Evolutionary conservation across 2,888 invertebrate genomes (phyloP).

Genomic region (Nomada goodeniana): DNA sequence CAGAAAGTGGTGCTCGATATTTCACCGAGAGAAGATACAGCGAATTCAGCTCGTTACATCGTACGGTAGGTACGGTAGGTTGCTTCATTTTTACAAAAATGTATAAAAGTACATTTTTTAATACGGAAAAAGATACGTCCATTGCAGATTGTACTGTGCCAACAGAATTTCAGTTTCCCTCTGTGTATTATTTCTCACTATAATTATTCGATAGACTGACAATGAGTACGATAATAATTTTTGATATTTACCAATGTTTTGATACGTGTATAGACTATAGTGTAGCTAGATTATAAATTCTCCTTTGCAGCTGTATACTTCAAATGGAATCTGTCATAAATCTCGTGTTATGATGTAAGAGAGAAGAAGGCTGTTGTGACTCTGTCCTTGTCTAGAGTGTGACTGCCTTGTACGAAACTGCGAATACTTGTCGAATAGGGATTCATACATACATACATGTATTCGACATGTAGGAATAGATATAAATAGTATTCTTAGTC

Average conservation of each 20-base stretch:
- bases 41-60: slow-evolving; percentile 86
- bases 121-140: background rate
- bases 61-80: slow-evolving; percentile 86
- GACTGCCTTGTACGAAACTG: background rate
- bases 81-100: background rate
- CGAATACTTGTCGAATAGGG: no score
- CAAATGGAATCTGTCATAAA: background rate
- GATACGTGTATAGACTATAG: no score
- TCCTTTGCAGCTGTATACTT: background rate
- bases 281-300: background rate
- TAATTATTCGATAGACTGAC: background rate
- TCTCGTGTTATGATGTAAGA: background rate
- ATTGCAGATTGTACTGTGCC: no score
- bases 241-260: no score
- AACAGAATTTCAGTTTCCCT: background rate
- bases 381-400: slow-evolving; percentile 2
- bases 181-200: background rate
- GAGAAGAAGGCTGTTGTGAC: background rate
- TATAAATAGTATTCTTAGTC: no score
- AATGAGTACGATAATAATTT: no score
- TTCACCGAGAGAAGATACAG: slow-evolving; percentile 86
- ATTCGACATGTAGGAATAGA: no score
- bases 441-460: no score
- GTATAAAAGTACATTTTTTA: no score
- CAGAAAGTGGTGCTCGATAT: slow-evolving; percentile 80